Base-by-base conservation (phyloP, 2,888 invertebrate species). In the Arctia plantaginis region DNA sequence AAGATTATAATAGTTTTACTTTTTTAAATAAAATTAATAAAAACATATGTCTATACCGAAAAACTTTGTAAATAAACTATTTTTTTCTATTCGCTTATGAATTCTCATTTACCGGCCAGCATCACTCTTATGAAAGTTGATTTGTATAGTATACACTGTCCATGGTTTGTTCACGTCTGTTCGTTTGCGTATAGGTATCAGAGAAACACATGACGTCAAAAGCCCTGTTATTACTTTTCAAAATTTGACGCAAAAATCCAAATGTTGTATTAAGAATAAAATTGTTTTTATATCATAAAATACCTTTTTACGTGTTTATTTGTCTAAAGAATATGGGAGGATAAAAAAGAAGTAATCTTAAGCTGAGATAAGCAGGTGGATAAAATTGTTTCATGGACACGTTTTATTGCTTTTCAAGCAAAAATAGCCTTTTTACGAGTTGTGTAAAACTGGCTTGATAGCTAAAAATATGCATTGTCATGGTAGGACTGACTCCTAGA, bases 341-440 rank as follows among this genome's bases (percentile, higher is more conserved):
- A n/a, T 55, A 55, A 82, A 85, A 87, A 80, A 80, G 78, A 78
- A 85, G 83, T 84, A 83, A 86, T 86, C 80, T 85, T 86, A 85
- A 88, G 87, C 86, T 80, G 77, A 87, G 87, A 88, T 87, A 90
- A 86, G 86, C 81, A 80, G 78, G 76, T 78, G 85, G 85, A 88
- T 87, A 88, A 86, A 86, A 86, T 83, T 82, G 81, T 88, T 87
- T 87, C 85, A 84, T 83, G 85, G 87, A 87, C 85, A 88, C 82
- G 82, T 87, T 91, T 91, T 91, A 92, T 89, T 87, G 84, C 89
- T 86, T 86, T 86, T 81, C 79, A 80, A 85, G 85, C 85, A 87
- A 87, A 87, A 90, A 91, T 90, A 87, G 85, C 86, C 83, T 86
- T 89, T 91, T 90, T 90, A 91, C 88, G 90, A 90, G 86, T 85